Evolutionary conservation across 2,797 vertebrate species (phyloP), one percentile per base, ranked within the genome.

Genomic region (Trachurus trachurus): DNA sequence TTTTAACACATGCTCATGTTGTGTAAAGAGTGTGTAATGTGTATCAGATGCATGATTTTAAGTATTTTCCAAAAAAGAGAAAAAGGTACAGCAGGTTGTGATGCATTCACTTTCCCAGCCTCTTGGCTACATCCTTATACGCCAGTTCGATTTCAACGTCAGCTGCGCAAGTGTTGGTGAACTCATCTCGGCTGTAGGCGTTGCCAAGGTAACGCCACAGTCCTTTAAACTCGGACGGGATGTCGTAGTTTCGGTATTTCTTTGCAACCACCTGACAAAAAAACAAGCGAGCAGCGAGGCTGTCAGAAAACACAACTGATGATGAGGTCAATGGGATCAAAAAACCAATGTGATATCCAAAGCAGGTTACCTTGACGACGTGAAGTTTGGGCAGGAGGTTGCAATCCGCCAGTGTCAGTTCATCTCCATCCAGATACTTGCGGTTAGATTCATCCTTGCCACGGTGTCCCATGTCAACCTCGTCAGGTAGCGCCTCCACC

Each of bases 331-430:
- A 37, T 8, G 15, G 1, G 45, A 53, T 2, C n/a, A n/a, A n/a
- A 2, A 2, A 22, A 37, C 9, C 0, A 2, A 2, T 40, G 2
- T 3, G 17, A 21, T 26, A 26, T 2, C 0, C 0, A 7, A 58
- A n/a, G 16, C 5, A 0, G 19, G 81, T 94, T 93, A 99, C 98
- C 97, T 99, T 99, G 76, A 98, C 94, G 19, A 99, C 96, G 0
- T 99, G 98, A n/a, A 99, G 98, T 86, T 99, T 99, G 59, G 98
- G 98, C 64, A 99, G 92, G 40, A 99, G 97, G 90, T 99, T 99
- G 93, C 98, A 99, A 93, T 99, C 98, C 0, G 98, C 96, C 67
- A 99, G 94, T 0, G 98, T 98, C 80, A 99, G 88, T 42, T 98
- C 96, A 16, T 99, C 96, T 44, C 98, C 98, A 1, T 99, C 98